A percentile compares a stretch with the other conserved stretches of the same genome.
These are phyloP conservation scores for Xiphorhynchus elegans DNA, from an alignment of 2,113 vertebrate species.

Conservation along the genomic window DNA sequence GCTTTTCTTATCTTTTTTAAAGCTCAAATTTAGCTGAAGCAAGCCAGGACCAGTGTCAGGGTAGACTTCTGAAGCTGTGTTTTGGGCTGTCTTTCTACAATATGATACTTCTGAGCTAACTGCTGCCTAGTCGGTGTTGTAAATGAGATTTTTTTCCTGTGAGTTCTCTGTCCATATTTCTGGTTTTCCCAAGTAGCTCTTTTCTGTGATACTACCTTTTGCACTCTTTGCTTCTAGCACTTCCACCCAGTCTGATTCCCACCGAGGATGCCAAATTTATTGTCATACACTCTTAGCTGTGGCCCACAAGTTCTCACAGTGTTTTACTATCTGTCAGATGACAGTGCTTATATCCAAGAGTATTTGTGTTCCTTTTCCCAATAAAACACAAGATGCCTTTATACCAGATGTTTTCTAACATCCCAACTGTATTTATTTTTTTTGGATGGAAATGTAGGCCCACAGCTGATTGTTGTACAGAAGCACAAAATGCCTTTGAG, in stretches of 20 bases:
- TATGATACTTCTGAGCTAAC: not conserved
- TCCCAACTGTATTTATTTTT: not conserved
- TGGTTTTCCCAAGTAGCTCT: not conserved
- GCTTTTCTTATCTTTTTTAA: not conserved
- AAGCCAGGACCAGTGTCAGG: not conserved
- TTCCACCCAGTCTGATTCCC: not conserved
- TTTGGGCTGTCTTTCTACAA: not conserved
- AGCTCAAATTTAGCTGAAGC: not conserved
- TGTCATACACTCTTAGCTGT: not conserved
- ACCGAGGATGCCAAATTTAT: not conserved
- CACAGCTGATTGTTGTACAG: not conserved
- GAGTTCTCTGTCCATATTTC: not conserved
- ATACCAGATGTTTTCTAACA: not conserved
- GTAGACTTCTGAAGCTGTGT: not conserved
- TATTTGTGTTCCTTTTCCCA: not conserved
- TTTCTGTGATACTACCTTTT: not conserved
- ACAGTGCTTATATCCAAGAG: not conserved
- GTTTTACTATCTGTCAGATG: not conserved
- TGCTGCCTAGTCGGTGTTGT: not conserved
- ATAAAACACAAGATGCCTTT: not conserved
- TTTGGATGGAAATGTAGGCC: not conserved
- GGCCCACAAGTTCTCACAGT: not conserved
- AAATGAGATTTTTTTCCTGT: not conserved
- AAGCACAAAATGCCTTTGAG: slow-evolving; percentile 6
- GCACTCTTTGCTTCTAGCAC: not conserved